Percentiles rank a stretch among this genome's conserved stretches.
phyloP scores from a whole-genome alignment of 2,888 invertebrate species.

The Papilio elwesi region DNA sequence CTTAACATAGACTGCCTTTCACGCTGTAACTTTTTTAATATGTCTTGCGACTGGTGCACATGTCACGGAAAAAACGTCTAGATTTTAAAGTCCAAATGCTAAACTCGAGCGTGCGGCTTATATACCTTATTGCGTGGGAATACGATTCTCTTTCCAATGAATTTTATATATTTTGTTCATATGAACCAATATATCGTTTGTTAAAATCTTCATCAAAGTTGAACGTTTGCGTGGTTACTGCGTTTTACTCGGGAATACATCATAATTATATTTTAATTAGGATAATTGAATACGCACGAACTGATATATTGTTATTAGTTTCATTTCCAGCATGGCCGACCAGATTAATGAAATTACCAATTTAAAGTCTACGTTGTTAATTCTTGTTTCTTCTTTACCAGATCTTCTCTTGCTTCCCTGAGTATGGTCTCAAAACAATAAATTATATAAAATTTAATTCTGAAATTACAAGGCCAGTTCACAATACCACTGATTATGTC shows the following conservation, averaged over 20 bases:
- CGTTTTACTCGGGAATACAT: background rate
- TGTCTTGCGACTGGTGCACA: slow-evolving; percentile 37
- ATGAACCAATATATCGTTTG: slow-evolving; percentile 28
- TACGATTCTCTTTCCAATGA: slow-evolving; percentile 9
- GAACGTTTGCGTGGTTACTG: background rate
- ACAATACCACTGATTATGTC: too few relatives aligned
- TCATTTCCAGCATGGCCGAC: too few relatives aligned
- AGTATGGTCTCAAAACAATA: too few relatives aligned
- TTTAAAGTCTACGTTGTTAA: too few relatives aligned
- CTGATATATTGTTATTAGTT: background rate
- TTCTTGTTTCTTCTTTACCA: too few relatives aligned
- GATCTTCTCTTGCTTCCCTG: too few relatives aligned
- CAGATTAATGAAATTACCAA: too few relatives aligned
- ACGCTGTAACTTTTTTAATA: slow-evolving; percentile 39
- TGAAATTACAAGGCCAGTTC: too few relatives aligned
- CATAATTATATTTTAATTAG: background rate
- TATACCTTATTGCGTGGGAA: slow-evolving; percentile 8
- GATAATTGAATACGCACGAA: slow-evolving; percentile 2
- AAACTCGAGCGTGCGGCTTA: background rate
- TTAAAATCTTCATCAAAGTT: slow-evolving; percentile 33
- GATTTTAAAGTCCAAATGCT: slow-evolving; percentile 34
- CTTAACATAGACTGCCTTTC: background rate
- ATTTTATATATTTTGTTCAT: slow-evolving; percentile 11
- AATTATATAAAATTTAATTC: too few relatives aligned
- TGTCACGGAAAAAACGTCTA: slow-evolving; percentile 37